A percentile compares a stretch with the other conserved stretches of the same genome.
Conservation (phyloP, 1,140 invertebrate genomes). For the Drosophila guanche region DNA sequence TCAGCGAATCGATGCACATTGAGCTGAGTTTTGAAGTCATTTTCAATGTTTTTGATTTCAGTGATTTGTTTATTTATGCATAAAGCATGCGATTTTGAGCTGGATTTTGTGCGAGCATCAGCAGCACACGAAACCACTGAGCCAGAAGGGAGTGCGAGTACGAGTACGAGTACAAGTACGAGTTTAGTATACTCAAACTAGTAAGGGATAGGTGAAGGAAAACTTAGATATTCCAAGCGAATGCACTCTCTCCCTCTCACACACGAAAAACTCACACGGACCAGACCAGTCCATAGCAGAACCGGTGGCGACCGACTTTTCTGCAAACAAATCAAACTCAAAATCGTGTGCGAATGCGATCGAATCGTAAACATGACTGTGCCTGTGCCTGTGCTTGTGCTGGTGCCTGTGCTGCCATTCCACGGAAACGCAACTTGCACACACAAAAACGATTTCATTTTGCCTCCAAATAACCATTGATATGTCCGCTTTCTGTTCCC, state of each 20-base stretch:
- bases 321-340: constrained; percentile 80
- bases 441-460: constrained; percentile 78
- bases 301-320: constrained; percentile 54
- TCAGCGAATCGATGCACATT: constrained; percentile 53
- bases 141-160: constrained; percentile 29
- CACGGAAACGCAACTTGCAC: constrained; percentile 71
- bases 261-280: neutral
- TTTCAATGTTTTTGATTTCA: constrained; percentile 81
- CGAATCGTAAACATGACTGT: constrained; percentile 63
- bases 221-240: constrained; percentile 79
- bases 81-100: constrained; percentile 78
- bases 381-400: neutral
- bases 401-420: constrained; percentile 12
- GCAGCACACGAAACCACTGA: constrained; percentile 47
- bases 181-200: neutral
- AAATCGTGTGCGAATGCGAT: constrained; percentile 76
- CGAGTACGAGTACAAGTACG: neutral
- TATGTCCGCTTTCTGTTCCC: constrained; percentile 48
- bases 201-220: constrained; percentile 18
- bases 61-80: constrained; percentile 82
- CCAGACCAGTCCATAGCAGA: neutral
- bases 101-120: constrained; percentile 67
- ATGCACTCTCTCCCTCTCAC: constrained; percentile 60
- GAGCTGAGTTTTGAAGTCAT: constrained; percentile 76
- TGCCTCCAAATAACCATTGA: constrained; percentile 73